Percentiles rank a stretch among this genome's conserved stretches.
These are phyloP conservation scores for Nasonia oneida DNA, from an alignment of 2,888 invertebrate species.

Conservation along the genomic window DNA sequence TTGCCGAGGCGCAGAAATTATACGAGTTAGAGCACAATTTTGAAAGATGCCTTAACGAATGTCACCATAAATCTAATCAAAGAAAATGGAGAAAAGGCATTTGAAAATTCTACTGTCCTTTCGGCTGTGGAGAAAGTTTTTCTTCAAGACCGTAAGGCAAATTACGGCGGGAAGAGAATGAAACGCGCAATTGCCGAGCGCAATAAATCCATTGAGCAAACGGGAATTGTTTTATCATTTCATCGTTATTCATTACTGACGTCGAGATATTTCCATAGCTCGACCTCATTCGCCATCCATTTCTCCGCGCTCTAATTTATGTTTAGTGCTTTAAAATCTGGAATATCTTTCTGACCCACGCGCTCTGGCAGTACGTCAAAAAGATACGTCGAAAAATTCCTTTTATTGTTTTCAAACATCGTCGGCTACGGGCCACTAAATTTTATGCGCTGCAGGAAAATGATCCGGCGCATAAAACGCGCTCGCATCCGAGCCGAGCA, in stretches of 20 bases:
- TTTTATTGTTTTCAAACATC: slow-evolving; percentile 11
- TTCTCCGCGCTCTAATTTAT: slow-evolving; percentile 12
- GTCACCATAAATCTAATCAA: too few relatives aligned
- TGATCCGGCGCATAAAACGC: too few relatives aligned
- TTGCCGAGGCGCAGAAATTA: too few relatives aligned
- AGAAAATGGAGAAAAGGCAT: too few relatives aligned
- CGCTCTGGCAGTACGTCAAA: slow-evolving; percentile 13
- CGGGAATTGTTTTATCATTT: slow-evolving; percentile 26
- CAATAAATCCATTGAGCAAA: not conserved
- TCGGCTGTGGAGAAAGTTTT: too few relatives aligned
- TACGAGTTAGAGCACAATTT: too few relatives aligned
- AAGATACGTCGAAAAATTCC: not conserved
- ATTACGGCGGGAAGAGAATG: not conserved
- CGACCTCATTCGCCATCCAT: slow-evolving; percentile 7
- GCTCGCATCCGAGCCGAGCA: too few relatives aligned
- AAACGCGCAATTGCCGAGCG: not conserved
- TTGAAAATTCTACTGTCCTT: too few relatives aligned
- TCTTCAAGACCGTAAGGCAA: not conserved
- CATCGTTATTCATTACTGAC: slow-evolving; percentile 30
- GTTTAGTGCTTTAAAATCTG: slow-evolving; percentile 26
- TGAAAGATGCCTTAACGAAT: too few relatives aligned
- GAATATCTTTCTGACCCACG: not conserved
- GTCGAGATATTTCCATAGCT: slow-evolving; percentile 12
- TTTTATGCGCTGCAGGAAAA: not conserved
- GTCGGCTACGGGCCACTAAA: not conserved